These are phyloP conservation scores for Andrena bucephala DNA, from an alignment of 2,888 invertebrate genomes.

Conservation along the genomic window DNA sequence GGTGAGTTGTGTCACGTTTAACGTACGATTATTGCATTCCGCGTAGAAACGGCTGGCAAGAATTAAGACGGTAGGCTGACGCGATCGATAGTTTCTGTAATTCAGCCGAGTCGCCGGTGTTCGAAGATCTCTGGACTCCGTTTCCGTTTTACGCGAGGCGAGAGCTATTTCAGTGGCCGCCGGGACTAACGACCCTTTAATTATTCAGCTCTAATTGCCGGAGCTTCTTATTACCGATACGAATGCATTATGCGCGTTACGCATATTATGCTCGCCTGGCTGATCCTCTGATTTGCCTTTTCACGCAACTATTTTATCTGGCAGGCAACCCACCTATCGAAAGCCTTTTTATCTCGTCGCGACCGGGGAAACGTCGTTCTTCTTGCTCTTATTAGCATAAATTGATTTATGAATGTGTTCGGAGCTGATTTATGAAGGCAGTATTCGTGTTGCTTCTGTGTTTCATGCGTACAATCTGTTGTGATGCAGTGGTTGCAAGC, in stretches of 20 bases:
- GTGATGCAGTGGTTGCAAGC: too few relatives aligned
- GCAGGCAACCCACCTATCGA: neutral
- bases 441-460: too few relatives aligned
- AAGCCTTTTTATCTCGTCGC: too few relatives aligned
- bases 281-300: conserved; percentile 45
- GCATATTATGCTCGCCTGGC: conserved; percentile 53
- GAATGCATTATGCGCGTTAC: conserved; percentile 57
- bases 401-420: neutral
- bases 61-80: conserved; percentile 52
- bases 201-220: conserved; percentile 71
- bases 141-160: conserved; percentile 41
- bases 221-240: conserved; percentile 67
- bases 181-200: conserved; percentile 72
- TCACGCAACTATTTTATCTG: conserved; percentile 8
- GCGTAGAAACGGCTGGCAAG: conserved; percentile 35
- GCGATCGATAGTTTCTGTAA: conserved; percentile 64
- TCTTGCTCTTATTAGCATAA: neutral
- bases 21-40: conserved; percentile 66
- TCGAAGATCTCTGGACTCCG: conserved; percentile 55
- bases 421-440: too few relatives aligned
- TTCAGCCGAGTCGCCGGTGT: conserved; percentile 39
- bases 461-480: too few relatives aligned
- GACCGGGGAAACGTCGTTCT: neutral
- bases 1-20: conserved; percentile 53
- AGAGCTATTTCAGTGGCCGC: conserved; percentile 44